phyloP scores from a whole-genome alignment of 2,888 invertebrate species.

The Melolontha melolontha region DNA sequence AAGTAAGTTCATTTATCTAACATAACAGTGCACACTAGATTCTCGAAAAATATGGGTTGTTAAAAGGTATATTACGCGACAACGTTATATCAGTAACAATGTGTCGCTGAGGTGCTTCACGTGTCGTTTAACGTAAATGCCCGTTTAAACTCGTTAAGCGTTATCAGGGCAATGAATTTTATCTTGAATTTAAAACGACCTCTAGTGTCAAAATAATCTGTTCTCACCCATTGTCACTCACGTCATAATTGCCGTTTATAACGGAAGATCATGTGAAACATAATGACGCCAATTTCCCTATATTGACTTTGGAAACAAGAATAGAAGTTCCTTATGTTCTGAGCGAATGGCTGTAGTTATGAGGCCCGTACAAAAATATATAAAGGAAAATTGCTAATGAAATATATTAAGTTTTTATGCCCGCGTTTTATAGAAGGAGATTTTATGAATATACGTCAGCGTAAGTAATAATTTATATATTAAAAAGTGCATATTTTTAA shows the following conservation, averaged over 20 bases:
- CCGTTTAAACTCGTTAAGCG: conserved; percentile 48
- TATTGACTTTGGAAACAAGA: conserved; percentile 26
- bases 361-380: not conserved
- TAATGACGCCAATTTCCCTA: conserved; percentile 38
- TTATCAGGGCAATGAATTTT: conserved; percentile 52
- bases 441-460: too few species aligned
- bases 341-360: too few species aligned
- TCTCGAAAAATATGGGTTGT: too few species aligned
- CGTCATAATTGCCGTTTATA: conserved; percentile 43
- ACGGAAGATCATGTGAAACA: conserved; percentile 39
- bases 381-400: conserved; percentile 37
- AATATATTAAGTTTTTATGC: conserved; percentile 16
- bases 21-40: too few species aligned
- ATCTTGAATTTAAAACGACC: conserved; percentile 48
- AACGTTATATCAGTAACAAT: conserved; percentile 28
- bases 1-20: too few species aligned
- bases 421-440: too few species aligned
- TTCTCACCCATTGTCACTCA: conserved; percentile 46
- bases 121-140: conserved; percentile 49
- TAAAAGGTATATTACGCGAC: too few species aligned
- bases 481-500: too few species aligned
- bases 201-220: conserved; percentile 47
- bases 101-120: conserved; percentile 43
- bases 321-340: not conserved
- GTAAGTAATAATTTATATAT: too few species aligned